phyloP scores from a whole-genome alignment of 2,113 vertebrate genomes.

The Spea multiplicata region DNA sequence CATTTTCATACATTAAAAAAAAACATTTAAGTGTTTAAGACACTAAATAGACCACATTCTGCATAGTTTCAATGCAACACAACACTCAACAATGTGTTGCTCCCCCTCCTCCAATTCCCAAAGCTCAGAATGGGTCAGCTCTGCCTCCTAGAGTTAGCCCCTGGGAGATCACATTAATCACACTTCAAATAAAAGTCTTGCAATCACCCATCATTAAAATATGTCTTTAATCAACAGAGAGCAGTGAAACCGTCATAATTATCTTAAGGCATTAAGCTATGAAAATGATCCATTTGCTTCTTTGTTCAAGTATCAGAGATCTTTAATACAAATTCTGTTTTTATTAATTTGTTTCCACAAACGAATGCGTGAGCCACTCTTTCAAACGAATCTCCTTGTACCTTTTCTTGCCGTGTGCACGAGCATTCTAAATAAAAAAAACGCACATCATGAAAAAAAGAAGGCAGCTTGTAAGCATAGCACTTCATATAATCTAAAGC shows the following conservation, averaged over 20 bases:
- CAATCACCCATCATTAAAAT: conserved; percentile 25
- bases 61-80: neutral
- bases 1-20: neutral
- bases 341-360: neutral
- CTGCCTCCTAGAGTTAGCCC: conserved; percentile 16
- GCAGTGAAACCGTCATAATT: conserved; percentile 20
- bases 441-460: neutral
- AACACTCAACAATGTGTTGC: neutral
- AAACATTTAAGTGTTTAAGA: neutral
- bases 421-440: neutral
- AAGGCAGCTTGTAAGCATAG: neutral
- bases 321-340: neutral
- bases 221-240: conserved; percentile 14
- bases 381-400: neutral
- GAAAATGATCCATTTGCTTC: conserved; percentile 16
- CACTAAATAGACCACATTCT: neutral
- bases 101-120: neutral
- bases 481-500: too few species aligned
- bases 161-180: conserved; percentile 5
- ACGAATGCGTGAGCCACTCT: neutral
- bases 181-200: conserved; percentile 20
- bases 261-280: neutral
- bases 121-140: conserved; percentile 4
- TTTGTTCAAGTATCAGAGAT: neutral
- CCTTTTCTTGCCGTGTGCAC: neutral